Evolutionary conservation across 1,140 invertebrate genomes (phyloP), one percentile per base, ranked within the genome.

Genomic region (Drosophila pandora): DNA sequence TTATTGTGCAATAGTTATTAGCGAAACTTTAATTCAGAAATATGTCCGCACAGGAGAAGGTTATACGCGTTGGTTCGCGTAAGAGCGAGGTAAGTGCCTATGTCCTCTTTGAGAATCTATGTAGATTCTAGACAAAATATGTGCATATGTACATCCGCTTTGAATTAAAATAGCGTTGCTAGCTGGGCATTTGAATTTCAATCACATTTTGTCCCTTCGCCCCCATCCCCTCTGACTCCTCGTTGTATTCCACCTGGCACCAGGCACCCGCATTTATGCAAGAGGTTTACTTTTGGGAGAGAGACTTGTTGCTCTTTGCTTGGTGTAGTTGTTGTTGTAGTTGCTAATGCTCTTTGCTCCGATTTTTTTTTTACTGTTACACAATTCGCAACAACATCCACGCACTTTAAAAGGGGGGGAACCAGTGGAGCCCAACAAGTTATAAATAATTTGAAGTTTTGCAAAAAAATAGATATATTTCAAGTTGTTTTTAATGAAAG

Each of bases 31-130:
- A 52, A 76, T 41, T 47, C 57, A 48, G 54, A 45, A 48, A 43
- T 61, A 87, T 87, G 84, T 73, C 76, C 17, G 54, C 65, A 12
- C 69, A 88, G 28, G 78, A 83, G 54, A 90, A 89, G 75, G 77
- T 94, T 87, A 94, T 95, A 54, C 90, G 91, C 69, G 94, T 95
- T 61, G 95, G 95, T 7, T 95, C 95, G 48, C 92, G 95, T 57
- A 95, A 95, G 92, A 95, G 95, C 83, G 94, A 95, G 92, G 94
- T 94, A 92, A 61, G 53, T 65, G 3, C 28, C 17, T 17, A 17
- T 17, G 17, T 17, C 17, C 17, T 22, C 34, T 37, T 37, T 37
- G 25, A 28, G 25, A 28, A 6, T 6, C 23, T 25, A 17, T 17
- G 17, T 6, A 21, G 17, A 17, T 3, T 32, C 30, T 21, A 34